Evolutionary conservation across 2,113 vertebrate species (phyloP).

Genomic region (Hyperopisus bebe): DNA sequence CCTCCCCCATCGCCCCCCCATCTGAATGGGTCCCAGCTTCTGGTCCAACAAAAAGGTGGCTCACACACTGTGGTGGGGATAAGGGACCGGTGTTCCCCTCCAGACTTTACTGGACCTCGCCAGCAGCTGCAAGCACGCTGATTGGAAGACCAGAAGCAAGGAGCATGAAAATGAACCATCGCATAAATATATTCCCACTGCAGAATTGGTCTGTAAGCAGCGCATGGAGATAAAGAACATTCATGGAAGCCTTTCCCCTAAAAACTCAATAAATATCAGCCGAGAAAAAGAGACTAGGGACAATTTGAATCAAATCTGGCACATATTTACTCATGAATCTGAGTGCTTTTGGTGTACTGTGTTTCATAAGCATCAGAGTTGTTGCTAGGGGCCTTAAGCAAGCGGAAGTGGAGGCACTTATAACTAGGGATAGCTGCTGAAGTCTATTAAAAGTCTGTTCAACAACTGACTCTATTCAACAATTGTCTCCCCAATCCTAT

Average conservation of each 20-base stretch:
- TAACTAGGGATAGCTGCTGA: background rate
- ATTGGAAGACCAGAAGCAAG: background rate
- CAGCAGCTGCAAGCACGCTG: background rate
- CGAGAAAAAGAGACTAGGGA: background rate
- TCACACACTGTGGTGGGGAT: background rate
- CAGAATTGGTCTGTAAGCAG: background rate
- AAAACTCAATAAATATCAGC: background rate
- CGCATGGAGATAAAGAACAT: background rate
- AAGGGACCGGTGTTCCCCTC: background rate
- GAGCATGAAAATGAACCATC: background rate
- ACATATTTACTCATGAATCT: background rate
- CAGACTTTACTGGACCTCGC: background rate
- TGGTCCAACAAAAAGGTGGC: background rate
- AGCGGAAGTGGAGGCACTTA: background rate
- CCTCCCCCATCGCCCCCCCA: slow-evolving; percentile 4
- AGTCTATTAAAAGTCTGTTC: background rate
- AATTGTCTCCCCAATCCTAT: background rate
- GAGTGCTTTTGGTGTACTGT: background rate
- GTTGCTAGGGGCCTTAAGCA: background rate
- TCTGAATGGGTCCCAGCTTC: slow-evolving; percentile 20
- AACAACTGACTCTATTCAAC: background rate
- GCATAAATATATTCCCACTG: background rate
- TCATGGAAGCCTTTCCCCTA: background rate
- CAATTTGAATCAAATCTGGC: background rate
- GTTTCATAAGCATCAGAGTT: background rate